Conservation (phyloP, 1,140 invertebrate genomes). For the Sminthurides bifidus region DNA sequence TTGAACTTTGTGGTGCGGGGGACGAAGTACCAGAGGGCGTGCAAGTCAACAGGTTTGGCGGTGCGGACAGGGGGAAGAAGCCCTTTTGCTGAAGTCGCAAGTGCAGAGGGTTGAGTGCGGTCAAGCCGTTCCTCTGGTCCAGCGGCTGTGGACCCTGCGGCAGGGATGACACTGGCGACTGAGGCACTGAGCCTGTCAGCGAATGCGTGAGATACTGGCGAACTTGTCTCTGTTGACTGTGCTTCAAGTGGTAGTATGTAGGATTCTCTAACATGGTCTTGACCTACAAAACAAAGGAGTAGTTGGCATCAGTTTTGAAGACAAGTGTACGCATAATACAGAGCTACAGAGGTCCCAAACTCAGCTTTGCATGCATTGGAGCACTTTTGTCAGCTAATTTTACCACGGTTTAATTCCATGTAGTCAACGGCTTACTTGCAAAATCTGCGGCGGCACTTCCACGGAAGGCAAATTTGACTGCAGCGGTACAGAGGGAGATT, state of each 20-base stretch:
- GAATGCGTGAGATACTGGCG: conserved; percentile 60
- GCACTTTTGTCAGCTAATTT: no score
- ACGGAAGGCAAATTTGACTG: conserved; percentile 44
- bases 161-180: not conserved
- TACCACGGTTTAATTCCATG: no score
- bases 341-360: not conserved
- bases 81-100: not conserved
- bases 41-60: conserved; percentile 14
- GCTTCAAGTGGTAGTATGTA: conserved; percentile 77
- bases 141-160: not conserved
- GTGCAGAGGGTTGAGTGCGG: not conserved
- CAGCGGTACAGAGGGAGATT: conserved; percentile 39
- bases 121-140: not conserved
- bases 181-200: not conserved
- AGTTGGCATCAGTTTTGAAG: not conserved
- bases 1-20: conserved; percentile 15
- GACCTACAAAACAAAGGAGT: conserved; percentile 44
- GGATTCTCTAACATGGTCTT: conserved; percentile 76
- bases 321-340: conserved; percentile 2
- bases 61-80: conserved; percentile 7
- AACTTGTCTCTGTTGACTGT: conserved; percentile 79
- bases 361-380: no score
- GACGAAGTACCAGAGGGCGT: conserved; percentile 17
- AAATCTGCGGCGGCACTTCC: conserved; percentile 64
- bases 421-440: conserved; percentile 49